Evolutionary conservation across 2,888 invertebrate species (phyloP).

Genomic region (Onchidella celtica): DNA sequence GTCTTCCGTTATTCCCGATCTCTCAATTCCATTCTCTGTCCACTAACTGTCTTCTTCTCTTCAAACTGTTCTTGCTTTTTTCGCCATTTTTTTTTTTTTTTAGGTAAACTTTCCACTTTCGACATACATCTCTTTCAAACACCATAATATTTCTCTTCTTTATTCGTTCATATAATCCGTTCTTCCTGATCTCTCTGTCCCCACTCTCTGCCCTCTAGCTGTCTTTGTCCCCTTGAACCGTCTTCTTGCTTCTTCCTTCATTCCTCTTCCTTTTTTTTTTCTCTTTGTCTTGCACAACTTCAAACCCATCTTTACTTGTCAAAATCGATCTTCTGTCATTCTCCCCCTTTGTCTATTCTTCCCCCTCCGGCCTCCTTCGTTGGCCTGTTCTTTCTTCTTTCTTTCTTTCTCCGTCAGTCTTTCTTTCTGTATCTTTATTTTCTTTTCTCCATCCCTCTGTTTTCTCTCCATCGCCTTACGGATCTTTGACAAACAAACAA

Average conservation of each 20-base stretch:
- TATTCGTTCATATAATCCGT: neutral
- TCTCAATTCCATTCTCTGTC: no score
- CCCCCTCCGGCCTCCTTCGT: neutral
- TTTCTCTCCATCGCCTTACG: neutral
- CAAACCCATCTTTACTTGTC: no score
- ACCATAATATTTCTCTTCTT: no score
- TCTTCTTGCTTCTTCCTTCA: no score
- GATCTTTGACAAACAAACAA: conserved; percentile 12
- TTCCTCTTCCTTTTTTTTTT: no score
- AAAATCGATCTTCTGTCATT: neutral
- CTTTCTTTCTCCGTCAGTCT: conserved; percentile 11
- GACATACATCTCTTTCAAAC: no score
- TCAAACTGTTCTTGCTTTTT: neutral
- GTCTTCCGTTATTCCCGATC: no score
- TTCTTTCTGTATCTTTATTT: conserved; percentile 13
- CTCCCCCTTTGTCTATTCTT: neutral
- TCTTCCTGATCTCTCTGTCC: neutral
- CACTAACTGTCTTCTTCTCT: neutral
- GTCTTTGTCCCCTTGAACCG: no score
- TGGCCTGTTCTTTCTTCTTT: conserved; percentile 2
- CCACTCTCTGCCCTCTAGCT: no score
- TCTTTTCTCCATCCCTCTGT: neutral
- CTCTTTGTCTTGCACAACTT: no score
- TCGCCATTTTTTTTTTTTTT: no score
- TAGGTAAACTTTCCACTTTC: no score